phyloP scores from a whole-genome alignment of 2,113 vertebrate species.

The Cyprinodon variegatus region DNA sequence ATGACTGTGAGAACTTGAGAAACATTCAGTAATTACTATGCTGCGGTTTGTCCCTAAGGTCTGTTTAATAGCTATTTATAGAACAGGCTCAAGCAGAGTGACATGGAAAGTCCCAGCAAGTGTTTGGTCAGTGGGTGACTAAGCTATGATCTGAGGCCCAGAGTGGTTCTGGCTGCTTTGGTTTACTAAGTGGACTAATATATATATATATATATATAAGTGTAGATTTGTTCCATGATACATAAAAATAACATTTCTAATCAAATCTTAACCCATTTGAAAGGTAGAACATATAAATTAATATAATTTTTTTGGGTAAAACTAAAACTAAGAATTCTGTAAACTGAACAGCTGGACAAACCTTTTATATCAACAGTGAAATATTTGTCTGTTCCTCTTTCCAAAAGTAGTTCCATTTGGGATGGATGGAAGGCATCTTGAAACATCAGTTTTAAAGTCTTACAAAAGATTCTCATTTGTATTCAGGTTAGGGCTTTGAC shows the following conservation, averaged over 20 bases:
- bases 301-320: no score
- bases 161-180: constrained; percentile 7
- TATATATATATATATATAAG: not conserved
- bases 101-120: constrained; percentile 69
- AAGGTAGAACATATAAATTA: no score
- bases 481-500: not conserved
- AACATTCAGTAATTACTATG: constrained; percentile 1
- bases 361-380: not conserved
- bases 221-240: no score
- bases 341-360: not conserved
- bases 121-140: constrained; percentile 44
- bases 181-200: constrained; percentile 9
- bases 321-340: no score
- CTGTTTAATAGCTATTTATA: constrained; percentile 53
- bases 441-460: not conserved
- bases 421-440: not conserved
- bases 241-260: no score
- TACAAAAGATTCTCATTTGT: not conserved
- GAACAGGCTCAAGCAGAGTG: constrained; percentile 32
- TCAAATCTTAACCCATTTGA: no score
- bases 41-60: constrained; percentile 23
- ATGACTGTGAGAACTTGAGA: not conserved
- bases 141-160: constrained; percentile 22
- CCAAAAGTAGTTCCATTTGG: not conserved
- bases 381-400: no score